A percentile compares a stretch with the other conserved stretches of the same genome.
Evolutionary conservation across 1,140 invertebrate genomes (phyloP).

Genomic region (Dufourea novaeangliae): DNA sequence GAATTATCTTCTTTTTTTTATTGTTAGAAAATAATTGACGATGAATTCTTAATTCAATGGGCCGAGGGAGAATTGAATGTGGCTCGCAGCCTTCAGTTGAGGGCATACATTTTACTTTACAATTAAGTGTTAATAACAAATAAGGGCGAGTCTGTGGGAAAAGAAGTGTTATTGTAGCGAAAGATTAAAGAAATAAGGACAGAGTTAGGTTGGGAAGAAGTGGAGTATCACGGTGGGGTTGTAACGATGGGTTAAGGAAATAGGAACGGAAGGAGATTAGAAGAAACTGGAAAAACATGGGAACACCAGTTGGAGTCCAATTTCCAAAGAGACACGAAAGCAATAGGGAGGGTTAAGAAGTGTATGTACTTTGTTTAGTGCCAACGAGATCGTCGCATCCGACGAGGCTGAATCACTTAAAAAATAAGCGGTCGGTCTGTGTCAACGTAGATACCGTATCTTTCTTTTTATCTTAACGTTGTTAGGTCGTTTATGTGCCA

Average conservation of each 20-base stretch:
- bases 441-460: conserved; percentile 33
- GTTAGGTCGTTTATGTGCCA: conserved; percentile 5
- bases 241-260: too few relatives aligned
- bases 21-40: background rate
- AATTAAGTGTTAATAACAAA: too few relatives aligned
- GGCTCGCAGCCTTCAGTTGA: too few relatives aligned
- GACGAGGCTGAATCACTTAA: background rate
- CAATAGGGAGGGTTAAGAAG: background rate
- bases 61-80: too few relatives aligned
- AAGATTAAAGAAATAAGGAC: too few relatives aligned
- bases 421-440: background rate
- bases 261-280: too few relatives aligned
- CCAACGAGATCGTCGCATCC: background rate
- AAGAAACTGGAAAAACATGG: too few relatives aligned
- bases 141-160: too few relatives aligned
- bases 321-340: background rate
- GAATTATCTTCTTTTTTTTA: background rate
- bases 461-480: conserved; percentile 13
- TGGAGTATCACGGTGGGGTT: too few relatives aligned
- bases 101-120: too few relatives aligned
- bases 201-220: too few relatives aligned
- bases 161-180: too few relatives aligned
- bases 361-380: background rate
- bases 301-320: background rate
- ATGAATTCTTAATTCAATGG: background rate